Evolutionary conservation across 1,140 invertebrate genomes (phyloP), one percentile per base, ranked within the genome.

Genomic region (Penaeus japonicus): DNA sequence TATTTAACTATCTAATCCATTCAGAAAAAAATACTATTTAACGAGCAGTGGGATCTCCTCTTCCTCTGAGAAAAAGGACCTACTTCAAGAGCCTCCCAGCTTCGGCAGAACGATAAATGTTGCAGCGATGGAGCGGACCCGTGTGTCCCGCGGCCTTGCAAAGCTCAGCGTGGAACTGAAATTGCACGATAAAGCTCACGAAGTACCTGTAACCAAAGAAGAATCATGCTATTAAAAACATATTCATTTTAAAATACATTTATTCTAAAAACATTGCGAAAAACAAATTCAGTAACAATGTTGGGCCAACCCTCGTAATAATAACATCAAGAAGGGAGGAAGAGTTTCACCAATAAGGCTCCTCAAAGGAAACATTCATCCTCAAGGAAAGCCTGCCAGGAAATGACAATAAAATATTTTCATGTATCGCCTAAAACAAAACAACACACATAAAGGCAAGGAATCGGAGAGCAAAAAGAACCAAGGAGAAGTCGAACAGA

Each of bases 161-260:
- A 3, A 98, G 93, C 0, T 96, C 94, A 89, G 96, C 95, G 91
- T 98, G 97, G 92, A 98, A 97, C 93, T 98, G 97, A 93, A 98
- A 98, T 93, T 98, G 97, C 10, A 98, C 94, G 35, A 98, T 95
- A 92, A 95, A 96, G 81, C 96, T 96, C 1, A 98, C 95, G 92
- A 97, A 97, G 92, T 98, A 98, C 92, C 96, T 96, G 93, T 22
- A 93, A 22, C 24, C 27, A 70, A 84, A 73, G n/a, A 22, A 59
- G 39, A 30, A 27, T 22, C 54, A 24, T 35, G 20, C 20, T n/a
- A 30, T 53, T 65, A 18, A 20, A 32, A n/a, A n/a, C n/a, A n/a
- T n/a, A n/a, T n/a, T n/a, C n/a, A n/a, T n/a, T n/a, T n/a, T n/a
- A n/a, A n/a, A n/a, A n/a, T n/a, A n/a, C n/a, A n/a, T n/a, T n/a